A percentile compares a stretch with the other conserved stretches of the same genome.
Conservation (phyloP, 53 echinoderm and acorn worm species). For the Paracentrotus lividus region DNA sequence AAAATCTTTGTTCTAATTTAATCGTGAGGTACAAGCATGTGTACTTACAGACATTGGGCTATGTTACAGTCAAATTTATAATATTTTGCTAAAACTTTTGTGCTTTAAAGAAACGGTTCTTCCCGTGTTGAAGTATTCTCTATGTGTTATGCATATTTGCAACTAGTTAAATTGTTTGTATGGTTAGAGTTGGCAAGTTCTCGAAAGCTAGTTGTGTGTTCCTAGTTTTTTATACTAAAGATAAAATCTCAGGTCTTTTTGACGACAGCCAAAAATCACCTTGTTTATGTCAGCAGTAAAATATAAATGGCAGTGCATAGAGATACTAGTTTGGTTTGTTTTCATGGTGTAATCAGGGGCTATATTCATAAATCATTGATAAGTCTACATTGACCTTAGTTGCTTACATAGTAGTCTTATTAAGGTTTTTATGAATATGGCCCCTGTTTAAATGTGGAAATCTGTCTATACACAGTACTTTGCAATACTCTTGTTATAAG, state of each 20-base stretch:
- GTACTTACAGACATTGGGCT: not conserved
- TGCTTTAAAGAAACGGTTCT: not conserved
- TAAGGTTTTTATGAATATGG: no score
- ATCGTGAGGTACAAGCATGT: not conserved
- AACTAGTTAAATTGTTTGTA: not conserved
- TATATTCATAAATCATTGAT: no score
- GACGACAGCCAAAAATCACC: not conserved
- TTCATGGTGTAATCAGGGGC: no score
- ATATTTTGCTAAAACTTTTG: slow-evolving; percentile 6
- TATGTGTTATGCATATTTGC: not conserved
- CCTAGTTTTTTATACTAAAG: not conserved
- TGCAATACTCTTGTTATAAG: no score
- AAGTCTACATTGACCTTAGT: no score
- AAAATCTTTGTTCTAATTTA: not conserved
- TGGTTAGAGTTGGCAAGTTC: not conserved
- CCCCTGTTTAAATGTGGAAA: no score
- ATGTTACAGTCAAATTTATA: not conserved
- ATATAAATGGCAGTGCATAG: not conserved
- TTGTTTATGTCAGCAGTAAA: not conserved
- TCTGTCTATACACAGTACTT: not conserved
- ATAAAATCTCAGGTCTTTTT: not conserved
- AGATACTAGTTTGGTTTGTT: no score
- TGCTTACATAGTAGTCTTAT: no score
- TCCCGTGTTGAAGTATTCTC: slow-evolving; percentile 3
- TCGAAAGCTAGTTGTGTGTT: not conserved